Percentiles rank a stretch among this genome's conserved stretches.
These are phyloP conservation scores for Drosophila equinoxialis DNA, from an alignment of 1,140 invertebrate genomes.

Conservation along the genomic window DNA sequence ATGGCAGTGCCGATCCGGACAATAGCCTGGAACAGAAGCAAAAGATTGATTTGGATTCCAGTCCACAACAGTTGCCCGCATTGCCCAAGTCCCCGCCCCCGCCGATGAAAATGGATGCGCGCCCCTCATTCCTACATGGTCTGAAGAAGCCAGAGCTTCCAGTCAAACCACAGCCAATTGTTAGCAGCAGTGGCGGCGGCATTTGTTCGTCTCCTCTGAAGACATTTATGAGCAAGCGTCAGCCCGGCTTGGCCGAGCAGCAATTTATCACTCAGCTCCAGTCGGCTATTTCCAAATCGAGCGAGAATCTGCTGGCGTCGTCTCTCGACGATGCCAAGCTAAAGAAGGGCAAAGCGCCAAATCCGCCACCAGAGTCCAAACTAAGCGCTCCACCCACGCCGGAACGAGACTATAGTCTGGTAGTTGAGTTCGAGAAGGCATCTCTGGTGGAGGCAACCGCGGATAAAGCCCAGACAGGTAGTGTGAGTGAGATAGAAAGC, in stretches of 20 bases:
- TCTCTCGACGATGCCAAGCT: conserved; percentile 72
- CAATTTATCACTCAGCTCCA: conserved; percentile 84
- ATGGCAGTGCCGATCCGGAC: conserved; percentile 91
- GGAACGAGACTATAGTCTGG: conserved; percentile 76
- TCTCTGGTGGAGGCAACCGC: conserved; percentile 40
- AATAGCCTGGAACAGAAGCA: conserved; percentile 83
- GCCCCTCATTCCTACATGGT: conserved; percentile 89
- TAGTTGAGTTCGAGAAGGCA: conserved; percentile 73
- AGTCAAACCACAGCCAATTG: conserved; percentile 84
- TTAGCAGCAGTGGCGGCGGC: conserved; percentile 41
- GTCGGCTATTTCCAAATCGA: conserved; percentile 79
- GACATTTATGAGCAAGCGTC: conserved; percentile 63
- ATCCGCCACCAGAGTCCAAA: conserved; percentile 83
- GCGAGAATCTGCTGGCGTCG: conserved; percentile 57
- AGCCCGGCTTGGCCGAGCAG: conserved; percentile 76
- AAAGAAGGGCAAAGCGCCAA: conserved; percentile 84
- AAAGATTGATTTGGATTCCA: conserved; percentile 29
- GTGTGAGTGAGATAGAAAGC: conserved; percentile 15
- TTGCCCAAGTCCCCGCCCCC: conserved; percentile 86
- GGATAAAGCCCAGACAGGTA: conserved; percentile 32
- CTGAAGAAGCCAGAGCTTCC: conserved; percentile 87
- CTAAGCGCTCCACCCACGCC: conserved; percentile 78
- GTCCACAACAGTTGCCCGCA: conserved; percentile 84
- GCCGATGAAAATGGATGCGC: conserved; percentile 84
- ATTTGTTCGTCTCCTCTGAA: conserved; percentile 44